Evolutionary conservation across 2,888 invertebrate genomes (phyloP), one percentile per base, ranked within the genome.

Genomic region (Ormyrus labotus): DNA sequence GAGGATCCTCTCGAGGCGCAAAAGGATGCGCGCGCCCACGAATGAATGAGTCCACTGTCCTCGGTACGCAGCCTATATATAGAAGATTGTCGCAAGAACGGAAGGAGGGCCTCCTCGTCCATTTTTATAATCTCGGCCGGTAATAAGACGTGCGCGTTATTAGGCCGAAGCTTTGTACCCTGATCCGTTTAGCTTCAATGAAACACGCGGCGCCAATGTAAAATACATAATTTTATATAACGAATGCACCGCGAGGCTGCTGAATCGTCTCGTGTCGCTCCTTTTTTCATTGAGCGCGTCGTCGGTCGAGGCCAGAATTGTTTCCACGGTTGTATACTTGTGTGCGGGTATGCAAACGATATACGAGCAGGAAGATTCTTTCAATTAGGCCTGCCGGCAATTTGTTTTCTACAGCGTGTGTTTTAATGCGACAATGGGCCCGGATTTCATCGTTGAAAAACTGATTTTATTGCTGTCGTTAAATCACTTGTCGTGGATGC

Each of bases 41-140:
- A 65, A 80, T 80, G 74, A 80, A 80, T 73, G 80, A 75, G 19
- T 60, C 60, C 60, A 75, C 70, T 80, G 80, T 75, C 70, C 19
- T 64, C 74, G 75, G 55, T n/a, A 61, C n/a, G n/a, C 55, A 6
- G n/a, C 45, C n/a, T 76, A 63, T 69, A 61, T 69, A 76, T 63
- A 76, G 47, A 55, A 8, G 19, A n/a, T n/a, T 48, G 51, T 61
- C 34, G 34, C 34, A 34, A 34, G 34, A 9, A 8, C 13, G 4
- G 60, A 13, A 34, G 19, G 60, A 60, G n/a, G 13, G 60, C 34
- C 57, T 2, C n/a, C n/a, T 11, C 57, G 57, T 13, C n/a, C n/a
- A 6, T 6, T 57, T 57, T 57, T n/a, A 57, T 55, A 57, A 73
- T 63, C 47, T 6, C n/a, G 19, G 45, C 19, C 2, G 10, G 34